Evolutionary conservation across 2,797 vertebrate species (phyloP), one percentile per base, ranked within the genome.

Genomic region (Garrulus glandarius): DNA sequence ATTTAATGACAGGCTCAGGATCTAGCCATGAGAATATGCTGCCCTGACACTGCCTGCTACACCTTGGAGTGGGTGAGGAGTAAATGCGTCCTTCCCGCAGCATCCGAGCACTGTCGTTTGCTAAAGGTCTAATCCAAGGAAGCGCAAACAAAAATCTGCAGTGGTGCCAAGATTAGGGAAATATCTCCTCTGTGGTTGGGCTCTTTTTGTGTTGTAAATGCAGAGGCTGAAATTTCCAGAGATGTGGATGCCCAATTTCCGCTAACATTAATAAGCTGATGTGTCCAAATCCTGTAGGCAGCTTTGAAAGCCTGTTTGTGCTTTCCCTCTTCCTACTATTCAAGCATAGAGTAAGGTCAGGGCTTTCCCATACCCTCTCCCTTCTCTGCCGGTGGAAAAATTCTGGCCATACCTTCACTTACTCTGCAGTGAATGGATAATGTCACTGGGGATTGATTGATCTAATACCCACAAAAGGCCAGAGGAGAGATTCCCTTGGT

Each of bases 281-380:
- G 96, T 97, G 96, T 97, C 96, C 94, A 97, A 97, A 97, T 97
- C 96, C 95, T 96, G 96, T 97, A 95, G 96, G 94, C 96, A 97
- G 96, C 96, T 96, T 92, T 97, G 96, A 97, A 97, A 97, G 96
- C 96, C 93, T 96, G 94, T 97, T 97, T 97, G 96, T 96, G 93
- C 94, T 97, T 97, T 95, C 96, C 96, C 83, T 97, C 94, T 97
- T 97, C 96, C 95, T 97, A 97, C 95, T 96, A 97, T 96, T 96
- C 96, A 97, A 93, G 95, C 91, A 97, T 65, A 92, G 95, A 97
- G 93, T 96, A 96, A 96, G 95, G 96, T 96, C 96, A 96, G 95
- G 95, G 91, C 96, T 96, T 97, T 97, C 95, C 95, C 96, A 96
- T 97, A 96, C 96, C 95, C 96, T 97, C 96, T 97, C 94, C 90